Evolutionary conservation across 2,113 vertebrate species (phyloP).

Genomic region (Corynorhinus townsendii): DNA sequence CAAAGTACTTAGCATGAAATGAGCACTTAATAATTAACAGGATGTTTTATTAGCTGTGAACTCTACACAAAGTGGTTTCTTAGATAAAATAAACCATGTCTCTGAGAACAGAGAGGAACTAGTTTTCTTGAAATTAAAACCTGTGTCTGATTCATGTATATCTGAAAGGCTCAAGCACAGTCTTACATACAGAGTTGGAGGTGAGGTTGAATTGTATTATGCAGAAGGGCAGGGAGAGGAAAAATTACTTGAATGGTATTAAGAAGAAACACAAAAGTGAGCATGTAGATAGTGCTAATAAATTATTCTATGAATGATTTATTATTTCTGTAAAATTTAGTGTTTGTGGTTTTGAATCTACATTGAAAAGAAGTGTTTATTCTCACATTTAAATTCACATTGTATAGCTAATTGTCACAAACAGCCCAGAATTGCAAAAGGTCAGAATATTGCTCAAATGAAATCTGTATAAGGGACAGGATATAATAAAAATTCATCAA

Average conservation of each 20-base stretch:
- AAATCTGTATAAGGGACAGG: neutral
- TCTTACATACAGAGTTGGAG: neutral
- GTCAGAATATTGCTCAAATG: neutral
- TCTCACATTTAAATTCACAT: neutral
- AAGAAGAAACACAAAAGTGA: neutral
- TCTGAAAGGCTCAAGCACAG: neutral
- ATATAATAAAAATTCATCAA: neutral
- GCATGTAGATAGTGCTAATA: neutral
- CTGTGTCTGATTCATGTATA: neutral
- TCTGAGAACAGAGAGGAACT: neutral
- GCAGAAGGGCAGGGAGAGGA: neutral
- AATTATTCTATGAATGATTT: neutral
- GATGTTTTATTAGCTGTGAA: neutral
- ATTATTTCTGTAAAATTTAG: neutral
- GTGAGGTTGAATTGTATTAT: neutral
- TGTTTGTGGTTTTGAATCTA: neutral
- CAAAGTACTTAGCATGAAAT: conserved; percentile 1
- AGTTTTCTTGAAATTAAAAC: neutral
- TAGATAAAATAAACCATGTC: neutral
- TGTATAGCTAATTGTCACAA: neutral
- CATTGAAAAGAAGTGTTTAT: neutral
- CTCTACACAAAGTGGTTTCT: neutral
- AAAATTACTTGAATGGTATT: neutral
- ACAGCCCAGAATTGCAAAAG: neutral
- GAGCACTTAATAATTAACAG: neutral